phyloP scores from a whole-genome alignment of 2,113 vertebrate genomes.

The Hemicordylus capensis region DNA sequence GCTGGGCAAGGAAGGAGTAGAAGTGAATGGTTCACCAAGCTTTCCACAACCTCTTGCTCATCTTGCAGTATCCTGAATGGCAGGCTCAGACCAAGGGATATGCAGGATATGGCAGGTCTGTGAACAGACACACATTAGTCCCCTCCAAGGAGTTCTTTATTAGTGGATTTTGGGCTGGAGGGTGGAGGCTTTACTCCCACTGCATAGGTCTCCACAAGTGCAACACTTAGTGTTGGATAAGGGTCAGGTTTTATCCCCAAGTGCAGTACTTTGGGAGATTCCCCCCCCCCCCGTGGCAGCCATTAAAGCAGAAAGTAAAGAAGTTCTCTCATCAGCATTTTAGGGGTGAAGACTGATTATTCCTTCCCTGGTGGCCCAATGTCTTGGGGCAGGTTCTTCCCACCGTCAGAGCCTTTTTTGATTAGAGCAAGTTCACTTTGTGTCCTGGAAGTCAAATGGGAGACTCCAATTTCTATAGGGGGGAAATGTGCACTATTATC shows the following conservation, averaged over 20 bases:
- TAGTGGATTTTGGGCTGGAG: background rate
- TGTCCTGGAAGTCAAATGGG: background rate
- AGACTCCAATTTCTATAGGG: background rate
- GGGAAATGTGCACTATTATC: background rate
- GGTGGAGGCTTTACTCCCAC: background rate
- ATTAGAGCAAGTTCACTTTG: background rate
- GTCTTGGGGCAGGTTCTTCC: background rate
- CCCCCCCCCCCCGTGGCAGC: background rate
- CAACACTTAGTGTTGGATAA: too few species aligned
- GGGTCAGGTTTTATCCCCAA: too few species aligned
- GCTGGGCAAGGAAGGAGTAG: background rate
- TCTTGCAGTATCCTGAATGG: background rate
- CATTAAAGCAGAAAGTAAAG: background rate
- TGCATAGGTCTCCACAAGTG: background rate
- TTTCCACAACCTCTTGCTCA: background rate
- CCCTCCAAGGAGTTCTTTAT: background rate
- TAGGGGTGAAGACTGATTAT: background rate
- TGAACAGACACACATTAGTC: too few species aligned
- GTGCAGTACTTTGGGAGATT: background rate
- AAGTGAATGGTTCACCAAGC: background rate
- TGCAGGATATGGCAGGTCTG: background rate
- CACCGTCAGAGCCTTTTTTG: too few species aligned
- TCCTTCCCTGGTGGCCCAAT: background rate
- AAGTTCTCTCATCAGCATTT: background rate
- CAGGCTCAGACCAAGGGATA: background rate